Percentiles rank a stretch among this genome's conserved stretches.
These are phyloP conservation scores for Hiodon alosoides DNA, from an alignment of 2,113 vertebrate genomes.

Conservation along the genomic window DNA sequence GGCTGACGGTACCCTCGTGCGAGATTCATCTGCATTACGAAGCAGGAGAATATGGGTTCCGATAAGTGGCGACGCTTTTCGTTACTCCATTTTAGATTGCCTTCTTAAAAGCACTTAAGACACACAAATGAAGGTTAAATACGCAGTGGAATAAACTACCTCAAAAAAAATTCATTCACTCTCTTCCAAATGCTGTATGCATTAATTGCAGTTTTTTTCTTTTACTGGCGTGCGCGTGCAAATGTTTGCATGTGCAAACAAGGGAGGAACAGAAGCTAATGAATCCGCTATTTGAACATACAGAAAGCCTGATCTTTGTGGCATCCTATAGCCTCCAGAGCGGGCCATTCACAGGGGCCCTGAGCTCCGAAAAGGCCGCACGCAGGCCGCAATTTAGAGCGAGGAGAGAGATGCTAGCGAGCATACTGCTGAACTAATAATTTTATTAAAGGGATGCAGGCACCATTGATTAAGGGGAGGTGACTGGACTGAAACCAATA, in stretches of 20 bases:
- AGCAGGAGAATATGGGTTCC: conserved; percentile 5
- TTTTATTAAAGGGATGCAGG: conserved; percentile 75
- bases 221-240: too few relatives aligned
- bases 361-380: conserved; percentile 54
- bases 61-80: conserved; percentile 6
- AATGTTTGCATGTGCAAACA: background rate
- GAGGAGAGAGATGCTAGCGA: conserved; percentile 63
- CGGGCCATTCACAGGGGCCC: conserved; percentile 2
- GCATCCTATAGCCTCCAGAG: too few relatives aligned
- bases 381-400: conserved; percentile 39
- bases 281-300: conserved; percentile 46
- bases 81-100: conserved; percentile 14
- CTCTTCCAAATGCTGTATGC: background rate
- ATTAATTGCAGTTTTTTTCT: background rate
- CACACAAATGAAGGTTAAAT: conserved; percentile 1
- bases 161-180: background rate
- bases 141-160: background rate
- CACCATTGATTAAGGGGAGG: conserved; percentile 74
- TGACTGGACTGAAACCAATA: conserved; percentile 71
- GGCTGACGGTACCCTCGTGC: conserved; percentile 40
- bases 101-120: conserved; percentile 3
- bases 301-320: conserved; percentile 7
- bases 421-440: conserved; percentile 73
- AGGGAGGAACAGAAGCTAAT: conserved; percentile 4
- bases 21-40: conserved; percentile 6